Base-by-base conservation (phyloP, 2,888 invertebrate species). In the Zaprionus obscuricornis region DNA sequence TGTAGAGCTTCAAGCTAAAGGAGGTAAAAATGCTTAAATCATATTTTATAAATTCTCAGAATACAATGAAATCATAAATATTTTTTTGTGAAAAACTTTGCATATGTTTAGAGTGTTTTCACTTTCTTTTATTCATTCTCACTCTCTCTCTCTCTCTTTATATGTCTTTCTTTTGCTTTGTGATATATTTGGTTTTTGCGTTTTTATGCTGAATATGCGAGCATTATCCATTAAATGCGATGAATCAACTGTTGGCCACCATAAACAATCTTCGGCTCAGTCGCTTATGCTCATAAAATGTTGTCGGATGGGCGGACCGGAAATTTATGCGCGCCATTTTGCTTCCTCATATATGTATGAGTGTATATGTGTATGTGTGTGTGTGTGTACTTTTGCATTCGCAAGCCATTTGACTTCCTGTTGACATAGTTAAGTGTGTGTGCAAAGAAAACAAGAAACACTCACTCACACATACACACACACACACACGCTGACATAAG, bases 281-380 rank as follows among this genome's bases (percentile, higher is more conserved):
- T 43, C 60, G 57, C 59, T n/a, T n/a, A 31, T 40, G 56, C 82
- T 73, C 78, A 81, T 84, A 84, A 78, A 81, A 77, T 57, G 67
- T 46, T 58, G 54, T 57, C 63, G 63, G 50, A 66, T 67, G 70
- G n/a, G 74, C 54, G 60, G 26, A 57, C 55, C 83, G 75, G 82
- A 78, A 78, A 85, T 79, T 79, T 79, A 79, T 79, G 85, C 67
- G 54, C 68, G 75, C 85, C 85, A 85, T 82, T 85, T 78, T 83
- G 56, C 70, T 56, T 54, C 40, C 24, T 31, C 59, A n/a, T n/a
- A 16, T 47, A 29, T 20, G 20, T 45, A 13, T 10, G 26, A 24
- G 31, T 27, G n/a, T 18, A 40, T 20, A 54, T 24, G 39, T 40
- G 29, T 17, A 10, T 51, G 31, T 22, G 42, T 20, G 36, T 39